Percentiles rank a stretch among this genome's conserved stretches.
phyloP scores from a whole-genome alignment of 2,797 vertebrate species.

The Rhadinocentrus ornatus region DNA sequence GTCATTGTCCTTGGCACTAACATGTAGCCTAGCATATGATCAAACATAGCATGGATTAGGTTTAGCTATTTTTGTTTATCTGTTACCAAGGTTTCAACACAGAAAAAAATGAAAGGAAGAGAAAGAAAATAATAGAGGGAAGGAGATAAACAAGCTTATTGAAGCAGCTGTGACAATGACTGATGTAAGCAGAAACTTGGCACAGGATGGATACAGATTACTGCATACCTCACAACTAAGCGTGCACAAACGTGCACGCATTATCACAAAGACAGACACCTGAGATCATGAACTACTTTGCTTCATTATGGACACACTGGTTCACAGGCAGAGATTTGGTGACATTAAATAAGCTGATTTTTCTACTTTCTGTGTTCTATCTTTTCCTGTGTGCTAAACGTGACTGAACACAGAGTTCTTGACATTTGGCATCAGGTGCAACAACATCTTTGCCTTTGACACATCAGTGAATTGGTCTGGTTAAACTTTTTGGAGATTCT shows the following conservation, averaged over 20 bases:
- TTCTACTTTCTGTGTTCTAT: not conserved
- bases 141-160: slow-evolving; percentile 74
- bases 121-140: slow-evolving; percentile 68
- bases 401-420: slow-evolving; percentile 9
- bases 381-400: not conserved
- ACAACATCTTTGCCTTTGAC: slow-evolving; percentile 51
- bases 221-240: slow-evolving; percentile 65
- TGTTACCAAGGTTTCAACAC: slow-evolving; percentile 60
- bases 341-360: not conserved
- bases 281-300: slow-evolving; percentile 38
- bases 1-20: slow-evolving; percentile 53
- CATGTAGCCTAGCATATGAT: slow-evolving; percentile 65
- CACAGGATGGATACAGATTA: slow-evolving; percentile 70
- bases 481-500: slow-evolving; percentile 30
- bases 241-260: not conserved
- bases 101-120: slow-evolving; percentile 26
- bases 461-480: slow-evolving; percentile 29
- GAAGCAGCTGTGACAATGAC: slow-evolving; percentile 68
- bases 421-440: slow-evolving; percentile 28
- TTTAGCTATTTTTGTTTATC: slow-evolving; percentile 64
- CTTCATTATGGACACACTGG: slow-evolving; percentile 11
- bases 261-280: slow-evolving; percentile 48
- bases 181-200: slow-evolving; percentile 86
- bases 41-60: slow-evolving; percentile 56
- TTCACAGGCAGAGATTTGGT: slow-evolving; percentile 18